A percentile compares a stretch with the other conserved stretches of the same genome.
Evolutionary conservation across 2,888 invertebrate species (phyloP).

Genomic region (Yponomeuta malinellus): DNA sequence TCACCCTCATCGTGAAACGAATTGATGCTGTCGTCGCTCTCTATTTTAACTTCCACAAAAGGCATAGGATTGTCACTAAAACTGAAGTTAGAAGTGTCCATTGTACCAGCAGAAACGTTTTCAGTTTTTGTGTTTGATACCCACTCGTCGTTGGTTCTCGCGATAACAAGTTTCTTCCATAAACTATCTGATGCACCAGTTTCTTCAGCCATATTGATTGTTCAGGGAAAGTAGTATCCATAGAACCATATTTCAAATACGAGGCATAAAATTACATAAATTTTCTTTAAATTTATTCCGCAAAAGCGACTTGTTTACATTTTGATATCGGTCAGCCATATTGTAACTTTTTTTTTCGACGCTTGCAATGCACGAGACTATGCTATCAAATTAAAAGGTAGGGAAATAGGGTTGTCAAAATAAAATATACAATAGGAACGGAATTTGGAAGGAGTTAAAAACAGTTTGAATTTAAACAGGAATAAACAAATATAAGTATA

Average conservation of each 20-base stretch:
- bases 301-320: conserved; percentile 21
- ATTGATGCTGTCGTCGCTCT: conserved; percentile 26
- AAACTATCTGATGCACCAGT: conserved; percentile 50
- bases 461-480: too few species aligned
- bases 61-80: conserved; percentile 30
- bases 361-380: too few species aligned
- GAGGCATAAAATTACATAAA: conserved; percentile 17
- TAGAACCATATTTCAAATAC: conserved; percentile 55
- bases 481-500: too few species aligned
- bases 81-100: conserved; percentile 34
- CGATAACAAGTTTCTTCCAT: conserved; percentile 66
- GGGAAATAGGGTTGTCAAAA: too few species aligned
- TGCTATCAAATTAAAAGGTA: too few species aligned
- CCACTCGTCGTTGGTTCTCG: conserved; percentile 60
- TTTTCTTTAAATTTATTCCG: conserved; percentile 16
- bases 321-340: conserved; percentile 16
- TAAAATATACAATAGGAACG: too few species aligned
- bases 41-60: conserved; percentile 36
- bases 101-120: conserved; percentile 3
- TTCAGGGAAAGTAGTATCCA: conserved; percentile 65
- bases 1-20: conserved; percentile 21
- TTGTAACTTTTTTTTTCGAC: background rate
- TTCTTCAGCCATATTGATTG: conserved; percentile 69
- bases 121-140: conserved; percentile 30
- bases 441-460: too few species aligned